Base-by-base conservation (phyloP, 2,888 invertebrate genomes). In the Caenorhabditis wallacei region DNA sequence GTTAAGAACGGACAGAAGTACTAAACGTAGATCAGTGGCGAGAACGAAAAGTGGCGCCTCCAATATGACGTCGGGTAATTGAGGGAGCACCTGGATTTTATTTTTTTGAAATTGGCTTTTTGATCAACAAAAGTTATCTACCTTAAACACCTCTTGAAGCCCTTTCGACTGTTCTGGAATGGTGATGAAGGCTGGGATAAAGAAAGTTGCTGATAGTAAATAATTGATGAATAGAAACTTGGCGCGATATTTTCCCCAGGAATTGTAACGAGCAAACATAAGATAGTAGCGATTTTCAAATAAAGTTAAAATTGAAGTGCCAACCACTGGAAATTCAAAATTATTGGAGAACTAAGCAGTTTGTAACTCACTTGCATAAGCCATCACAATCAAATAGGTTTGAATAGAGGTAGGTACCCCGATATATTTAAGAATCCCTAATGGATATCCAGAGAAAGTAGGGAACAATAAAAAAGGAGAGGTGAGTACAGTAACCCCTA, bases 91-190 rank as follows among this genome's bases (percentile, higher is more conserved):
- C 64, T 64, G 37, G 46, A 4, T 2, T n/a, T 11, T 1, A 51
- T n/a, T n/a, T n/a, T n/a, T n/a, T n/a, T n/a, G 13, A 22, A 43
- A 51, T 20, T 20, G 8, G 30, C 30, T 10, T 16, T 26, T 11
- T 51, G 35, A 51, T 11, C 0, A 18, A 13, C 46, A 18, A 18
- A 26, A 24, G 10, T n/a, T 11, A 59, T 22, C 10, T 16, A 46
- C 46, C 22, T 59, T 37, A n/a, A 59, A 48, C 0, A 48, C 59
- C 20, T 56, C 24, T 13, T 37, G 48, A n/a, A 64, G 30, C 18
- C 46, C 64, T 30, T 48, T 13, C 4, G 48, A 48, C 22, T 64
- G 64, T 20, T 71, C 71, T 30, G 71, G 71, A n/a, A 71, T 48
- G 10, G 48, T 13, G 10, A 59, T 22, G 24, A 22, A 71, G 1